phyloP scores from a whole-genome alignment of 2,888 invertebrate species.

The Amphipoea oculea region DNA sequence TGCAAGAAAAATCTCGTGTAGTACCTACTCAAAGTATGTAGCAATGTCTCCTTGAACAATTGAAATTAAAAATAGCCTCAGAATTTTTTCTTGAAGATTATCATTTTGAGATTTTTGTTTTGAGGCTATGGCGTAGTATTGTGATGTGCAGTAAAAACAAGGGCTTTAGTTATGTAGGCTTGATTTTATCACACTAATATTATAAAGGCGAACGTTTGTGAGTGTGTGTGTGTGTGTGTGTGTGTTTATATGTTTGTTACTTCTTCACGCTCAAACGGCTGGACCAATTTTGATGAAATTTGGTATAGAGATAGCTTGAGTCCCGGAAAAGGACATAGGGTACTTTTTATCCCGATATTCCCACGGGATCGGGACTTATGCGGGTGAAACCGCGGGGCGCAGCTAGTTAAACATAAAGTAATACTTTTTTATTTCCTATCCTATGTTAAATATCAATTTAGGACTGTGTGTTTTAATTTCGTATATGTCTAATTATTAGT shows the following conservation, averaged over 20 bases:
- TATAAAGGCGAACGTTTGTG: too few species aligned
- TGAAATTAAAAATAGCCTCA: slow-evolving; percentile 9
- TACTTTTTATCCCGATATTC: too few species aligned
- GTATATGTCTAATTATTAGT: not conserved
- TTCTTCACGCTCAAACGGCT: too few species aligned
- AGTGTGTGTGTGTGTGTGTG: too few species aligned
- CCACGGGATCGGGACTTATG: too few species aligned
- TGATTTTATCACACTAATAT: too few species aligned
- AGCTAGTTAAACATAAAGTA: not conserved
- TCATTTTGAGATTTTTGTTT: not conserved
- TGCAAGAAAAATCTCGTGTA: slow-evolving; percentile 18
- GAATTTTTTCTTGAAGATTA: not conserved
- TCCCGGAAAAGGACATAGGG: too few species aligned
- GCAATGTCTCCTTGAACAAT: slow-evolving; percentile 2
- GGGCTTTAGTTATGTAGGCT: not conserved
- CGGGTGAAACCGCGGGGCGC: too few species aligned
- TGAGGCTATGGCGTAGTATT: not conserved
- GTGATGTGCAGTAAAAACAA: not conserved
- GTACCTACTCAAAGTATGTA: not conserved
- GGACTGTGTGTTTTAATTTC: too few species aligned
- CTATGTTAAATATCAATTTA: not conserved
- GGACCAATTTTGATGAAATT: too few species aligned
- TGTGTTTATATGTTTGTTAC: too few species aligned
- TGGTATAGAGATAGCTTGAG: too few species aligned
- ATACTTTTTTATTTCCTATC: not conserved